Percentiles rank a stretch among this genome's conserved stretches.
Conservation (phyloP, 2,888 invertebrate species). For the Netelia inedita region DNA sequence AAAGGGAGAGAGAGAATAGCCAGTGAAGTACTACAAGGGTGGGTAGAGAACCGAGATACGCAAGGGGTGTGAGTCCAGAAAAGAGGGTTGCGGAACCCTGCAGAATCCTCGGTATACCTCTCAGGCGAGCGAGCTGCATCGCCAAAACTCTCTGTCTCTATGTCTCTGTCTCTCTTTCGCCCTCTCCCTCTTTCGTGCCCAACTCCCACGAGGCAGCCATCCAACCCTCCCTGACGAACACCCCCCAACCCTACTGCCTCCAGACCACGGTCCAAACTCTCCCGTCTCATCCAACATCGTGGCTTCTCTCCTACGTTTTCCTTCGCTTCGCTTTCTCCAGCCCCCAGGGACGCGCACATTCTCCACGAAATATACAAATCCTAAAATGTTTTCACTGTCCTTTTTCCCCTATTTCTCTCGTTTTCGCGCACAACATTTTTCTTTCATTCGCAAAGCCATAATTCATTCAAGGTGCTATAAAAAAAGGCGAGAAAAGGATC, state of each 20-base stretch:
- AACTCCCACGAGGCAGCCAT: conserved; percentile 65
- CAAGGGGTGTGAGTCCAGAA: conserved; percentile 82
- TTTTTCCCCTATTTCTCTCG: conserved; percentile 16
- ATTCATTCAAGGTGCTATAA: not conserved
- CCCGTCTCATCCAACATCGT: conserved; percentile 58
- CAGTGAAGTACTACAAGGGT: conserved; percentile 62
- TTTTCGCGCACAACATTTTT: conserved; percentile 33
- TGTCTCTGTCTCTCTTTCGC: conserved; percentile 69
- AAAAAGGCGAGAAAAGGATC: not conserved
- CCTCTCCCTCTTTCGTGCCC: conserved; percentile 66
- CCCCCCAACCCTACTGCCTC: conserved; percentile 34
- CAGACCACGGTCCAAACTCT: conserved; percentile 44
- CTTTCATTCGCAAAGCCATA: not conserved
- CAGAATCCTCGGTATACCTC: conserved; percentile 81
- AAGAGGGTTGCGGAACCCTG: conserved; percentile 82
- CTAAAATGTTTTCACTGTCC: conserved; percentile 68
- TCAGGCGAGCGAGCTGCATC: conserved; percentile 75
- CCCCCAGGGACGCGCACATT: conserved; percentile 76
- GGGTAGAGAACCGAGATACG: conserved; percentile 74
- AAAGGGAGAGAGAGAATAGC: conserved; percentile 71
- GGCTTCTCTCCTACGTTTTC: conserved; percentile 52
- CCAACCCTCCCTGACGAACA: conserved; percentile 54
- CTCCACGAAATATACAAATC: conserved; percentile 75
- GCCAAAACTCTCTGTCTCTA: conserved; percentile 80
- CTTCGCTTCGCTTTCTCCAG: conserved; percentile 65